Evolutionary conservation across 2,888 invertebrate genomes (phyloP).

Genomic region (Pachydiplax longipennis): DNA sequence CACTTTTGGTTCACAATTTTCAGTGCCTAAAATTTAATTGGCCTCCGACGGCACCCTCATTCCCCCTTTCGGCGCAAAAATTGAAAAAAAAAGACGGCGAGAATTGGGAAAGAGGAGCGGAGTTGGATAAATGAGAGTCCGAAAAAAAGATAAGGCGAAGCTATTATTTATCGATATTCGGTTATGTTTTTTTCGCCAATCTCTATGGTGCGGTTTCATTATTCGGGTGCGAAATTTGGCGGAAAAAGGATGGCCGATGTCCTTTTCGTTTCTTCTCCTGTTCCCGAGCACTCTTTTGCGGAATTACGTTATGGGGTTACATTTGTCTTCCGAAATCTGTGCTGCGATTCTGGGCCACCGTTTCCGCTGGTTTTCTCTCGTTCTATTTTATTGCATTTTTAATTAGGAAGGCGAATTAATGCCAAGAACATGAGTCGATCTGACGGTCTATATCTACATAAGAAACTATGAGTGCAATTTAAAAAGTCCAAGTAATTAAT

Average conservation of each 20-base stretch:
- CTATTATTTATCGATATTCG: not conserved
- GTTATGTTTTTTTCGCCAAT: not conserved
- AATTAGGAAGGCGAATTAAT: not conserved
- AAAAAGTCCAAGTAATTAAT: too few species aligned
- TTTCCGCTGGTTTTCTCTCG: not conserved
- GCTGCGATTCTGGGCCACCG: not conserved
- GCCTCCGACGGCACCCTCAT: not conserved
- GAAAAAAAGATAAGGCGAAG: not conserved
- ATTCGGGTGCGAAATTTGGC: not conserved
- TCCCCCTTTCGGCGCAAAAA: not conserved
- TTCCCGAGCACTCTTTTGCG: not conserved
- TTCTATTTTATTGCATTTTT: not conserved
- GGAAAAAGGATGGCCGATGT: not conserved
- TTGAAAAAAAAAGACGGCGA: not conserved
- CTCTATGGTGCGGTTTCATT: not conserved
- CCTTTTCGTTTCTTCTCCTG: not conserved
- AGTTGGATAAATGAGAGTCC: not conserved
- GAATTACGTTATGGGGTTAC: not conserved
- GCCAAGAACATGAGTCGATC: not conserved
- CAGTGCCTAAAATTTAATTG: not conserved
- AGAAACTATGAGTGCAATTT: too few species aligned
- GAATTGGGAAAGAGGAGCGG: not conserved
- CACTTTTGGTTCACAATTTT: not conserved
- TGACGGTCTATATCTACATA: not conserved
- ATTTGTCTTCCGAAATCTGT: not conserved